Evolutionary conservation across 2,113 vertebrate genomes (phyloP).

Genomic region (Pterocles gutturalis): DNA sequence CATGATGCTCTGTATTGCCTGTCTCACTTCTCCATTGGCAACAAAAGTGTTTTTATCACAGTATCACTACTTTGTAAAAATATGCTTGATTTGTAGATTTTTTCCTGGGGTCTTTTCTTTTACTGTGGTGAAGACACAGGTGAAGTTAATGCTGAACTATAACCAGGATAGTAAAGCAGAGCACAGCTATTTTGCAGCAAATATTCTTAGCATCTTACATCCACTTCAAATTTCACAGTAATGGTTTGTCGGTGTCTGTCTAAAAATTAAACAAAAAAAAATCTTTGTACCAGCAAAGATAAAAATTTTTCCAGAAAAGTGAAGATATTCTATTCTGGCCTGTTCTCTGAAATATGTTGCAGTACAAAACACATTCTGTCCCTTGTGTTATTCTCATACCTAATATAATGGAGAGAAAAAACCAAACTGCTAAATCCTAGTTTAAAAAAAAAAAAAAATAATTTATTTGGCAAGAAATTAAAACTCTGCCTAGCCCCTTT

Average conservation of each 20-base stretch:
- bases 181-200: background rate
- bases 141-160: background rate
- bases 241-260: background rate
- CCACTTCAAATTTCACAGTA: background rate
- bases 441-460: background rate
- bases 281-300: background rate
- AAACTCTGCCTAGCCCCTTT: background rate
- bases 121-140: background rate
- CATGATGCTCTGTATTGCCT: background rate
- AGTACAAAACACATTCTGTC: background rate
- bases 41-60: background rate
- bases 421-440: background rate
- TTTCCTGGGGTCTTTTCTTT: background rate
- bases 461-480: slow-evolving; percentile 32
- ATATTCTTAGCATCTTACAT: background rate
- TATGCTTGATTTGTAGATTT: background rate
- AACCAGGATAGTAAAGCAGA: background rate
- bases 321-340: background rate
- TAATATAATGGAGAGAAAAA: background rate
- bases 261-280: background rate
- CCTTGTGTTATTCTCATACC: background rate
- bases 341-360: background rate
- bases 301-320: background rate
- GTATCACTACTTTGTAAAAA: background rate
- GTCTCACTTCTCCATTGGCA: background rate